Evolutionary conservation across 2,888 invertebrate genomes (phyloP).

Genomic region (Thecophora atra): DNA sequence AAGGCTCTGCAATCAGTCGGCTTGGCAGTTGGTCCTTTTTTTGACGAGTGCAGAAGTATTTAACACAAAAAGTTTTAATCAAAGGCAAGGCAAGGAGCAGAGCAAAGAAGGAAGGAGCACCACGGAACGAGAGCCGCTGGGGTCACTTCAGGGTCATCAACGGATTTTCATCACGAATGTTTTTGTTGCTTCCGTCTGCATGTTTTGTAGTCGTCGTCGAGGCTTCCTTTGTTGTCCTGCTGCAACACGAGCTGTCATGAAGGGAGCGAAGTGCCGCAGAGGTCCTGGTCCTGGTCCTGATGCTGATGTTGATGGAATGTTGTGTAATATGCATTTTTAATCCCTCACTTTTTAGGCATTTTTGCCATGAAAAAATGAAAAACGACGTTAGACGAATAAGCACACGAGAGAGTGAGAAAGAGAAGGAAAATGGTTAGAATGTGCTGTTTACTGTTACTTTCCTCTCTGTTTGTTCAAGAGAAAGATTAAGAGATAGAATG

Average conservation of each 20-base stretch:
- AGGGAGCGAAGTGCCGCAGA: neutral
- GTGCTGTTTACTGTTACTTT: slow-evolving; percentile 5
- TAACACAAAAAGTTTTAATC: slow-evolving; percentile 30
- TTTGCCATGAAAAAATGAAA: slow-evolving; percentile 31
- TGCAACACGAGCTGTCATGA: neutral
- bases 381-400: neutral
- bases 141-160: slow-evolving; percentile 63
- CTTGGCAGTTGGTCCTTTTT: slow-evolving; percentile 26
- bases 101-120: slow-evolving; percentile 37
- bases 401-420: neutral
- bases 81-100: slow-evolving; percentile 31
- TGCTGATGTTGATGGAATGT: slow-evolving; percentile 13
- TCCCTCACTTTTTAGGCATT: slow-evolving; percentile 40
- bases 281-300: neutral
- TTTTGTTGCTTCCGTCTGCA: slow-evolving; percentile 27
- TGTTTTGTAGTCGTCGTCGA: slow-evolving; percentile 14
- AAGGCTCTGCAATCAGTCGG: slow-evolving; percentile 46
- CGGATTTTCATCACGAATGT: slow-evolving; percentile 47
- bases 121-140: slow-evolving; percentile 51
- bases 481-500: slow-evolving; percentile 25
- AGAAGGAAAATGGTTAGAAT: slow-evolving; percentile 24
- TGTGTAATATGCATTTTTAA: slow-evolving; percentile 46
- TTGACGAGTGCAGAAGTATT: slow-evolving; percentile 5
- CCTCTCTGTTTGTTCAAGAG: slow-evolving; percentile 15
- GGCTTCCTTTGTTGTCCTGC: slow-evolving; percentile 24